Percentiles rank a stretch among this genome's conserved stretches.
Evolutionary conservation across 2,888 invertebrate species (phyloP).

Genomic region (Apodemia mormo): DNA sequence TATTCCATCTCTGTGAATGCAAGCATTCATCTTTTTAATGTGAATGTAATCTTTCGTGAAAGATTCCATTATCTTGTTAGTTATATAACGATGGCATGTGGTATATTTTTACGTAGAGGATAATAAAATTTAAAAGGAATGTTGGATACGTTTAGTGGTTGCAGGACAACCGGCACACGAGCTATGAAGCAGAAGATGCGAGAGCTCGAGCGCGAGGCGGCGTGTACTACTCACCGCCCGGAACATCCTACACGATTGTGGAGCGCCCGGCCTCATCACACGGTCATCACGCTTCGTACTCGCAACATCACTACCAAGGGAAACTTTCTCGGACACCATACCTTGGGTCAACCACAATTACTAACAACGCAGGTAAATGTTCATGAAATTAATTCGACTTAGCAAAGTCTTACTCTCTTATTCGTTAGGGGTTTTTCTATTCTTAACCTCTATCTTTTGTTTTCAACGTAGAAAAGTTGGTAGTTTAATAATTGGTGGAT

Average conservation of each 20-base stretch:
- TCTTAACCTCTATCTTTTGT: no score
- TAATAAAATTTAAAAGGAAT: slow-evolving; percentile 31
- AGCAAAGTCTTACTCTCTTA: no score
- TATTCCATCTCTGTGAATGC: no score
- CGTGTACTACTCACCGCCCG: slow-evolving; percentile 93
- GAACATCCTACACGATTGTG: slow-evolving; percentile 93
- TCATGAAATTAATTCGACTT: not conserved
- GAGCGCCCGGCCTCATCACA: slow-evolving; percentile 89
- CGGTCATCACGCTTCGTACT: slow-evolving; percentile 83
- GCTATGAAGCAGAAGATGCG: slow-evolving; percentile 77
- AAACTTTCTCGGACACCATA: slow-evolving; percentile 84
- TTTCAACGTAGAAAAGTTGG: no score
- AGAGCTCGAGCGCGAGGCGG: slow-evolving; percentile 83
- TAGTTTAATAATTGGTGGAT: no score
- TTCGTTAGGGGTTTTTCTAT: no score
- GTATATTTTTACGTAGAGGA: not conserved
- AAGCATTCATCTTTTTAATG: no score
- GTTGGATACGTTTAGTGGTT: slow-evolving; percentile 57
- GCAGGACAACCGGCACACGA: slow-evolving; percentile 75
- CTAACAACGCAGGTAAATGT: slow-evolving; percentile 65
- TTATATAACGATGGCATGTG: not conserved
- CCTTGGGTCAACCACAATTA: slow-evolving; percentile 85
- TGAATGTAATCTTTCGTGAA: no score
- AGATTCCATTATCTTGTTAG: not conserved
- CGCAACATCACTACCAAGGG: slow-evolving; percentile 82